Conservation (phyloP, 2,888 invertebrate species). For the Ichneumon xanthorius region DNA sequence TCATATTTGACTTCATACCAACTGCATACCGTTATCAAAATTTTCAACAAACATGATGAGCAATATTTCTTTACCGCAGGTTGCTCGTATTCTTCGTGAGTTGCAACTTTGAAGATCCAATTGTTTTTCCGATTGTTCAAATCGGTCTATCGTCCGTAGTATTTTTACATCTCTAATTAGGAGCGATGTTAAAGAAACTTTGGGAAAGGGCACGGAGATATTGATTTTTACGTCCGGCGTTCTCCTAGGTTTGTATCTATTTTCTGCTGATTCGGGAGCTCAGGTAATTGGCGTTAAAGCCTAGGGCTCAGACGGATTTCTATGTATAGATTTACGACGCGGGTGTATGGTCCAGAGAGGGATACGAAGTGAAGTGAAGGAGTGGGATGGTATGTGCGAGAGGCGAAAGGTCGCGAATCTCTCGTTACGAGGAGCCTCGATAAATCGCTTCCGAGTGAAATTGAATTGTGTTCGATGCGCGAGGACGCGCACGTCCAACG, state of each 20-base stretch:
- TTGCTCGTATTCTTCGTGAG: background rate
- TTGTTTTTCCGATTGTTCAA: background rate
- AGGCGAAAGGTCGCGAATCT: constrained; percentile 54
- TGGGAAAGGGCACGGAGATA: background rate
- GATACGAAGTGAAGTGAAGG: constrained; percentile 2
- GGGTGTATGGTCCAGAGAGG: background rate
- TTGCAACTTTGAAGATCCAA: background rate
- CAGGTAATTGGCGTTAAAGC: constrained; percentile 1
- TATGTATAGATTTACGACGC: background rate
- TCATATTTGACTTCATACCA: constrained; percentile 36
- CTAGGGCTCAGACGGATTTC: background rate
- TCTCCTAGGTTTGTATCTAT: background rate
- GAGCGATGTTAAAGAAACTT: background rate
- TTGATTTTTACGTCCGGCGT: background rate
- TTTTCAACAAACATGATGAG: background rate
- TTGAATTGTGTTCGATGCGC: constrained; percentile 55
- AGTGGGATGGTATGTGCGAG: background rate
- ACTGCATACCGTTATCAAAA: constrained; percentile 5
- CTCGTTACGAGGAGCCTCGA: constrained; percentile 47
- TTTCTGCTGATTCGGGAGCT: background rate
- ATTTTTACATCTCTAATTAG: background rate
- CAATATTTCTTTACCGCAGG: background rate
- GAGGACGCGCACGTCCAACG: constrained; percentile 31
- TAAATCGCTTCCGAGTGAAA: constrained; percentile 59
- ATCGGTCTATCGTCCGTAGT: background rate